A percentile compares a stretch with the other conserved stretches of the same genome.
Conservation (phyloP, 2,888 invertebrate genomes). For the Orthonychiurus folsomi region DNA sequence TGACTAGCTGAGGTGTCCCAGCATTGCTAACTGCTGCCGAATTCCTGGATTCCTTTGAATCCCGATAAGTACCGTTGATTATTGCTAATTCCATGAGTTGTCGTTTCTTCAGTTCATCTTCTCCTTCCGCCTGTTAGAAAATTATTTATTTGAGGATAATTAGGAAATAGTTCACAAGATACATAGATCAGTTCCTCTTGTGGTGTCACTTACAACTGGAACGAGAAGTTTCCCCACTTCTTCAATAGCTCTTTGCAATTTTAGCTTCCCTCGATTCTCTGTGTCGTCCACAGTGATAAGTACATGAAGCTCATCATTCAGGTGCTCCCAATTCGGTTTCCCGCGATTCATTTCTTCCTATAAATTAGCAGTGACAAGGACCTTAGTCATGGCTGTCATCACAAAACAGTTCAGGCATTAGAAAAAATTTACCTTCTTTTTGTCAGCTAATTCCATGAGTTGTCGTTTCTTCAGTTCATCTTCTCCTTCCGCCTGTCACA, state of each 20-base stretch:
- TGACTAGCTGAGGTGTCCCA: slow-evolving; percentile 38
- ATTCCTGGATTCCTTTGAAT: slow-evolving; percentile 54
- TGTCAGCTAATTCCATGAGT: slow-evolving; percentile 97
- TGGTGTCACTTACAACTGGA: slow-evolving; percentile 55
- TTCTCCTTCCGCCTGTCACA: slow-evolving; percentile 95
- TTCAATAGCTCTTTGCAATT: slow-evolving; percentile 89
- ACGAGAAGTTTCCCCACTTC: slow-evolving; percentile 96
- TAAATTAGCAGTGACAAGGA: no score
- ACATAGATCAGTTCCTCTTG: background rate
- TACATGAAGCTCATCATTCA: slow-evolving; percentile 97
- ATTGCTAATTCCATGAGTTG: slow-evolving; percentile 99
- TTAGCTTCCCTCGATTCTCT: slow-evolving; percentile 89
- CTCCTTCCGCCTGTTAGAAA: slow-evolving; percentile 90
- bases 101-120: slow-evolving; percentile 98
- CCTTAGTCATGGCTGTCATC: no score
- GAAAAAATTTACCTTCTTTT: slow-evolving; percentile 60
- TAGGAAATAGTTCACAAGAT: background rate
- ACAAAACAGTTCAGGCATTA: no score
- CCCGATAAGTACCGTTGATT: slow-evolving; percentile 98
- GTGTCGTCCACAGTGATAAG: slow-evolving; percentile 98
- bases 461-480: slow-evolving; percentile 99
- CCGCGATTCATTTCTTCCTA: slow-evolving; percentile 99
- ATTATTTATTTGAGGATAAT: background rate
- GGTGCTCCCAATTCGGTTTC: slow-evolving; percentile 99
- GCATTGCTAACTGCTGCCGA: slow-evolving; percentile 30